Evolutionary conservation across 2,888 invertebrate genomes (phyloP), one percentile per base, ranked within the genome.

Genomic region (Carterocephalus palaemon): DNA sequence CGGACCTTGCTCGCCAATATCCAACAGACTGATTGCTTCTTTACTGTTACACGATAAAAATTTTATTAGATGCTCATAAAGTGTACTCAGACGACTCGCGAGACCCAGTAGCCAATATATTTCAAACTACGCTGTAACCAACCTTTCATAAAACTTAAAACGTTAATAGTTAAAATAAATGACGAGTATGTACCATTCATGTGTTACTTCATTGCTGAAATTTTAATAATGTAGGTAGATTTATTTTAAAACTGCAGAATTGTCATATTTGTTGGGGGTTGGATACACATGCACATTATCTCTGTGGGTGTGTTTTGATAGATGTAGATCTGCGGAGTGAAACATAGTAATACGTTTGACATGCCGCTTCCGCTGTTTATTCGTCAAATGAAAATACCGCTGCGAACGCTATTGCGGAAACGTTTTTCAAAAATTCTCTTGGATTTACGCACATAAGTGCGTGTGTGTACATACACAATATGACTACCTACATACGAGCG

Each of bases 41-140:
- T 86, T 86, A 85, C 82, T 84, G 82, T 85, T 85, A 86, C 86
- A 86, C 85, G 77, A 85, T 86, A 86, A 86, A 83, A 73, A 8
- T 77, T 85, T 85, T 86, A 86, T 84, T 84, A 76, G 78, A 74
- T 71, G 78, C 70, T 70, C 81, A 71, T 85, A 83, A 86, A 85
- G 72, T 80, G 75, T 81, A 78, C 84, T 64, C 68, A 69, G 75
- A 78, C 76, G 80, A 80, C 68, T 74, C 72, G 74, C 72, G 76
- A 68, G 75, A 73, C 78, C 79, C 75, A 75, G 75, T 80, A 78
- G 77, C 82, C 82, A 83, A 84, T 85, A 83, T 82, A 83, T 75
- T 75, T 76, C 60, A 74, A 81, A 82, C 76, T 75, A 73, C 72
- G 74, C 76, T 80, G 82, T 77, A 81, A 82, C 79, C 73, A 74